Evolutionary conservation across 2,888 invertebrate species (phyloP).

Genomic region (Dasypogon diadema): DNA sequence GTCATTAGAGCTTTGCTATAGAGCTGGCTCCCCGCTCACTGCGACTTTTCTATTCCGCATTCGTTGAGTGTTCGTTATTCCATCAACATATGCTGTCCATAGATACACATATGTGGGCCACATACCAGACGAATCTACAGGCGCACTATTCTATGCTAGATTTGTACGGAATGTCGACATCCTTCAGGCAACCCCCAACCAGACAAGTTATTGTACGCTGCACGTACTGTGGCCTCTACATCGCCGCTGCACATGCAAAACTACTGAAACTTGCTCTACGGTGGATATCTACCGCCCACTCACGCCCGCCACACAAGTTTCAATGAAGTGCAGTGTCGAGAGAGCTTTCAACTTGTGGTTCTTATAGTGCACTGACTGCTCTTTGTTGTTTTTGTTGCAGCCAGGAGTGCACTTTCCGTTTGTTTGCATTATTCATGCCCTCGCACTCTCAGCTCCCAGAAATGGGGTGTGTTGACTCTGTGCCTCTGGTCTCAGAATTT

Average conservation of each 20-base stretch:
- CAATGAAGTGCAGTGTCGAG: conserved; percentile 28
- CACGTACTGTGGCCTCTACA: background rate
- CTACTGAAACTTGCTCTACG: conserved; percentile 21
- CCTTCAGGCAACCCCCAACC: conserved; percentile 4
- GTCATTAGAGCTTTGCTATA: conserved; percentile 60
- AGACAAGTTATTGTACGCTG: conserved; percentile 25
- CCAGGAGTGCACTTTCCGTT: conserved; percentile 26
- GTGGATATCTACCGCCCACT: background rate
- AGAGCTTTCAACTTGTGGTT: conserved; percentile 46
- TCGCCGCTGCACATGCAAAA: conserved; percentile 30
- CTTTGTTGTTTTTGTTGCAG: background rate
- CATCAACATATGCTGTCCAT: conserved; percentile 23
- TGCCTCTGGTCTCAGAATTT: background rate
- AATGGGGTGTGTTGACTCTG: background rate
- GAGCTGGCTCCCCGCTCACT: background rate
- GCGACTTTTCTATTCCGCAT: conserved; percentile 4
- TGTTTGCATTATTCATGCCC: conserved; percentile 28
- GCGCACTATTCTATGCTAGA: background rate
- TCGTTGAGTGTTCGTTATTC: conserved; percentile 7
- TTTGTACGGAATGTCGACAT: background rate
- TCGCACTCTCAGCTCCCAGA: conserved; percentile 7
- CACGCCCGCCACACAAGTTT: conserved; percentile 19
- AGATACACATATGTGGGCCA: conserved; percentile 23
- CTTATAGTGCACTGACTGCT: conserved; percentile 24
- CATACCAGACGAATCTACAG: conserved; percentile 19